Base-by-base conservation (phyloP, 1,140 invertebrate genomes). In the Bombus turneri region DNA sequence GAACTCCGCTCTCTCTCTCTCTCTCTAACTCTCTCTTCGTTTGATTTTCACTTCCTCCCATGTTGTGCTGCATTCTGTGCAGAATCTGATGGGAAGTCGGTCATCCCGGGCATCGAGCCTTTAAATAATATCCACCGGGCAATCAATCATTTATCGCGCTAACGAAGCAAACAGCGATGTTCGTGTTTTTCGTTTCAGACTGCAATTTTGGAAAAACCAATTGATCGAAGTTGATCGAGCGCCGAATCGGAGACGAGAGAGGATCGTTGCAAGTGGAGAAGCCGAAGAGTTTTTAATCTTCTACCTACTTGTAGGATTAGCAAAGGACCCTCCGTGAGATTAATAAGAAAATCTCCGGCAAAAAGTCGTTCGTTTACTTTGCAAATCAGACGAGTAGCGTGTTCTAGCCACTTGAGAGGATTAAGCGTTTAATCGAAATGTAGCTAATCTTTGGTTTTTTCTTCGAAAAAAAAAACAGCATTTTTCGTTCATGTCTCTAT, bases 111-210 rank as follows among this genome's bases (percentile, higher is more conserved):
- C 74, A 18, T n/a, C 2, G 74, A 59, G 53, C 34, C 74, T 76
- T 76, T 76, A 76, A 76, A 76, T 76, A 59, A 59, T 76, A n/a
- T 28, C 74, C 18, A 28, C 22, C 25, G 13, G 31, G 53, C 62
- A 31, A 64, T 66, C 34, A 18, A 10, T 39, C n/a, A 28, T 78
- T 43, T 59, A 28, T 31, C 28, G 8, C 5, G 28, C 37, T 43
- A 43, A 77, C 39, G 59, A 78, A 78, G 76, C 41, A 78, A 78
- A 64, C 37, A 41, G n/a, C 71, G 59, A 25, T 12, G 18, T 25
- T 77, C 75, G 15, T 13, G 57, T 43, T 77, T 64, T 77, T 6
- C 37, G 2, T 1, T 1, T 62, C 18, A 25, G 15, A 22, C 28
- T 28, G 10, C 10, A 22, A 57, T 75, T 75, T 37, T 15, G 8